These are phyloP conservation scores for Dinoponera quadriceps DNA, from an alignment of 1,140 invertebrate species.

Conservation along the genomic window DNA sequence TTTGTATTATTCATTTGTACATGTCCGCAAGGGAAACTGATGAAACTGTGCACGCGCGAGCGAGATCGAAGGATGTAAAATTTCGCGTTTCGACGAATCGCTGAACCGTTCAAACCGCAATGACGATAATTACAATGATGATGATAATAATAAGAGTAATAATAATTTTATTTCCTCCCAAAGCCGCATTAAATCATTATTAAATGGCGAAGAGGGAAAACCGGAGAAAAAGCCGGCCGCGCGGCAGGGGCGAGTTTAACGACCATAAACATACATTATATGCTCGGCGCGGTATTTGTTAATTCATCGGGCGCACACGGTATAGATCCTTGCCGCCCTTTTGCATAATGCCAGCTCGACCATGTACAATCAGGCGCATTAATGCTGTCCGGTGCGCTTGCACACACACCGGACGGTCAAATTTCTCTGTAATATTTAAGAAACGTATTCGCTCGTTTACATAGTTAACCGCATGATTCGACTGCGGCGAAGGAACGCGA, in stretches of 20 bases:
- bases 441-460: too few species aligned
- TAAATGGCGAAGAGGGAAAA: conserved; percentile 36
- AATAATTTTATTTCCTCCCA: conserved; percentile 69
- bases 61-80: conserved; percentile 28
- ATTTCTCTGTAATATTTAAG: too few species aligned
- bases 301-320: conserved; percentile 62
- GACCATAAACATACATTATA: conserved; percentile 67
- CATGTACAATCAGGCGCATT: not conserved
- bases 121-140: conserved; percentile 31
- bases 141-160: conserved; percentile 57
- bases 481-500: too few species aligned
- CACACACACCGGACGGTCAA: too few species aligned
- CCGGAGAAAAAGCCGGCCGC: conserved; percentile 18
- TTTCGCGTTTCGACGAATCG: conserved; percentile 35
- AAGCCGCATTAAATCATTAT: conserved; percentile 70
- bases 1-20: conserved; percentile 34
- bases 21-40: too few species aligned
- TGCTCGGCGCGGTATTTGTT: conserved; percentile 62
- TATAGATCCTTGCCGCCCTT: conserved; percentile 14
- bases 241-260: conserved; percentile 44
- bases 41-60: not conserved
- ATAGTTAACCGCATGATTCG: too few species aligned
- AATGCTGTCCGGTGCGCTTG: too few species aligned
- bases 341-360: conserved; percentile 1
- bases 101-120: conserved; percentile 31